Conservation (phyloP, 2,113 vertebrate species). For the Mixornis gularis region DNA sequence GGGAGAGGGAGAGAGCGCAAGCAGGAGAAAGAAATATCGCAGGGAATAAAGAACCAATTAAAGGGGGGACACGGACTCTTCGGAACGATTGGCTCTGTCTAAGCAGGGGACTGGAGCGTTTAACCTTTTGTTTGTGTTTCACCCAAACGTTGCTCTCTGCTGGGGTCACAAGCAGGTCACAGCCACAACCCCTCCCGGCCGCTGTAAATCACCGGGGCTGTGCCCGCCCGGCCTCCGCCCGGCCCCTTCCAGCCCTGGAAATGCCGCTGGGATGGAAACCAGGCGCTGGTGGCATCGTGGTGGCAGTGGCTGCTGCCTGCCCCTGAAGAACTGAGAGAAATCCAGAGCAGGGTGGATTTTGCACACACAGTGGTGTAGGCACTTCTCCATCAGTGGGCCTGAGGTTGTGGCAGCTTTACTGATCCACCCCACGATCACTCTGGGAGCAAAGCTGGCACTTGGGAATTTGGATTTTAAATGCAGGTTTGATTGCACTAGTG, state of each 20-base stretch:
- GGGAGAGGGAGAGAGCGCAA: not conserved
- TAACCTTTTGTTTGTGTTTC: slow-evolving; percentile 79
- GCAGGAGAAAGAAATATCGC: not conserved
- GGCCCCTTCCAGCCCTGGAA: slow-evolving; percentile 33
- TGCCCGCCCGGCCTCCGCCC: not conserved
- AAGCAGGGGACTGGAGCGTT: slow-evolving; percentile 56
- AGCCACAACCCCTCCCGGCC: slow-evolving; percentile 72
- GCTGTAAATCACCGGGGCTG: slow-evolving; percentile 68
- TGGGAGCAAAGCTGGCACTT: not conserved
- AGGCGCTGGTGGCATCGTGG: not conserved
- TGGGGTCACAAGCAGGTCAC: slow-evolving; percentile 81
- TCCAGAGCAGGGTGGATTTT: not conserved
- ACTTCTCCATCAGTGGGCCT: rapidly evolving
- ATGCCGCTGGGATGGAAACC: not conserved
- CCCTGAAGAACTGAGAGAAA: not conserved
- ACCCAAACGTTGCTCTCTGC: slow-evolving; percentile 71
- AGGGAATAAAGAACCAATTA: slow-evolving; percentile 22
- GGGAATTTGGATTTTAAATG: not conserved
- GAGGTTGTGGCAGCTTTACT: not conserved
- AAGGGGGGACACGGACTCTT: slow-evolving; percentile 3
- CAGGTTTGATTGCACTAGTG: not conserved
- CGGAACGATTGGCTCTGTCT: slow-evolving; percentile 69
- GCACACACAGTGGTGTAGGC: rapidly evolving
- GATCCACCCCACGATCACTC: not conserved
- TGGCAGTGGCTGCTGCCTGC: not conserved